Base-by-base conservation (phyloP, 2,888 invertebrate species). In the Lithosia quadra region DNA sequence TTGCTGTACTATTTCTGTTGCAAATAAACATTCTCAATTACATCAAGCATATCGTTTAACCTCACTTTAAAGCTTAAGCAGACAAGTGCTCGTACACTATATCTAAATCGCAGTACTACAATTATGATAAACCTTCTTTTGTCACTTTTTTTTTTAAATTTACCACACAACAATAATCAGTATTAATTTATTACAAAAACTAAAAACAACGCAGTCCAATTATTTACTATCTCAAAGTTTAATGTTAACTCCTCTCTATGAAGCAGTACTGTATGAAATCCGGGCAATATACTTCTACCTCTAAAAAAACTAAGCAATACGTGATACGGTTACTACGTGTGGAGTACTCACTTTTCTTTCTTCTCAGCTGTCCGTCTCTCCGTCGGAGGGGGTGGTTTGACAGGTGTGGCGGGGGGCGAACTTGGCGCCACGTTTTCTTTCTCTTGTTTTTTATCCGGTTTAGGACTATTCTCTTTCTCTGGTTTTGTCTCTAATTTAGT, bases 341-440 rank as follows among this genome's bases (percentile, higher is more conserved):
- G 49, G 33, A 28, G 28, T 61, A 89, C 92, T 90, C 21, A 94
- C 95, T 94, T 94, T 75, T 95, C 94, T 73, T 90, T 90, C 79
- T 90, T 91, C 10, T 93, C 92, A 10, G 80, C 70, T 53, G 84
- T 77, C 62, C 89, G 82, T 67, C 89, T 83, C 58, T 88, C 88
- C 36, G 84, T 81, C 57, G 73, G 77, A 70, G 84, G 76, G 59
- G 65, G 71, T 9, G 87, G 86, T 74, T 87, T 89, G 73, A 76
- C 86, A 69, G 90, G 89, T 43, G 92, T 86, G 82, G 89, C 84
- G 69, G 93, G 91, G 7, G 92, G 92, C 4, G 92, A 89, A 69
- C 86, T 84, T 18, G 95, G 95, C 53, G 95, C 94, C 18, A 95
- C 95, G 80, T 95, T 95, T 84, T 95, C 95, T 71, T 95, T 95